Evolutionary conservation across 2,113 vertebrate genomes (phyloP).

Genomic region (Numenius arquata): DNA sequence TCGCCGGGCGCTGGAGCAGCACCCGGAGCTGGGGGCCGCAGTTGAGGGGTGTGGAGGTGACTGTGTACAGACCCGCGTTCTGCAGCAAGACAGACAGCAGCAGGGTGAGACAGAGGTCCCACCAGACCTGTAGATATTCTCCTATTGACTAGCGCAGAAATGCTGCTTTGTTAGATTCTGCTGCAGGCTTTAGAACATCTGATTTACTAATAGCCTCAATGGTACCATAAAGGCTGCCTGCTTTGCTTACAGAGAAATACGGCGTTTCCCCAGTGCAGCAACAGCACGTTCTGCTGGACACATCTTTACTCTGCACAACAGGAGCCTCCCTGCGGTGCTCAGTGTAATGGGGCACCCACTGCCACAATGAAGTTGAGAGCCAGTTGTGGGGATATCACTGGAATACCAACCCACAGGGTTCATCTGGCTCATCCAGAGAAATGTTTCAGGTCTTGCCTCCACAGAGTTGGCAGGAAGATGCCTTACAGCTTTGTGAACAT

Average conservation of each 20-base stretch:
- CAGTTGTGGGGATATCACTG: neutral
- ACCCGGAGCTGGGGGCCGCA: conserved; percentile 87
- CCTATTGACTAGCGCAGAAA: neutral
- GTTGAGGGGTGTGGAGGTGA: conserved; percentile 93
- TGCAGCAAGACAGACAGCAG: conserved; percentile 55
- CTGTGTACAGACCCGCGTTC: conserved; percentile 90
- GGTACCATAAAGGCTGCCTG: neutral
- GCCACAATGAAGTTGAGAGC: neutral
- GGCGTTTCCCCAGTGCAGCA: neutral
- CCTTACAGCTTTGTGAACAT: neutral
- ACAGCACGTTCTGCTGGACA: neutral
- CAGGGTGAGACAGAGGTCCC: neutral
- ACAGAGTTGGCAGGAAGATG: neutral
- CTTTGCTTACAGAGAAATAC: neutral
- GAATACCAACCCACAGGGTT: neutral
- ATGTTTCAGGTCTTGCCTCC: neutral
- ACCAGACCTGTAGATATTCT: neutral
- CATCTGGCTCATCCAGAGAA: neutral
- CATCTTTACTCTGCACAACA: neutral
- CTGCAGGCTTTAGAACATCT: neutral
- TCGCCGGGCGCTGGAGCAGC: conserved; percentile 83
- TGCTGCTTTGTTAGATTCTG: neutral
- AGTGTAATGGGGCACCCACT: too few relatives aligned
- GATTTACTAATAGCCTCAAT: neutral
- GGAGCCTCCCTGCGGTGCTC: neutral